Evolutionary conservation across 2,888 invertebrate species (phyloP), one percentile per base, ranked within the genome.

Genomic region (Teleogryllus oceanicus): DNA sequence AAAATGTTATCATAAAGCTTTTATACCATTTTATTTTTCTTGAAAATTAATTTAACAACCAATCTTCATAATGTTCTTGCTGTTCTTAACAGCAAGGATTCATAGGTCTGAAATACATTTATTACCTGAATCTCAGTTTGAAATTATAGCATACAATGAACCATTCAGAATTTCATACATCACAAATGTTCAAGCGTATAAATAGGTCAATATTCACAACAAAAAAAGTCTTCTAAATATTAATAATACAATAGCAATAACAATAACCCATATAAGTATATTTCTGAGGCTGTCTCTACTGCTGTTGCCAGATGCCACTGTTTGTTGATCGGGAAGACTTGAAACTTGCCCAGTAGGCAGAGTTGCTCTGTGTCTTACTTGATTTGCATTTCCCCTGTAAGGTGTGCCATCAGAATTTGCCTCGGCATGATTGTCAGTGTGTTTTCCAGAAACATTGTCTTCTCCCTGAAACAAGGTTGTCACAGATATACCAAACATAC

Each of bases 361-460:
- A 2, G 86, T 86, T 78, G 89, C 83, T 81, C 90, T 85, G 13
- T 87, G 85, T 84, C 88, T 88, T 80, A 89, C 88, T 13, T 88
- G 85, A 75, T 87, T 86, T 83, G n/a, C 77, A 37, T n/a, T 77
- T n/a, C 18, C 50, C n/a, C 50, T 37, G n/a, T 24, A n/a, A 49
- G 24, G n/a, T 10, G 12, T 12, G 13, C 76, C 20, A 37, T 76
- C 20, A n/a, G 21, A 84, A 79, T 85, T 85, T 16, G 82, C 50
- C 51, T 77, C 80, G 76, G 16, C 81, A 12, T 81, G 83, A 78
- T 82, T 49, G 49, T 82, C 84, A 37, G 37, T 37, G 37, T 37
- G 37, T 37, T 62, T 62, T n/a, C n/a, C 62, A 18, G 62, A 62
- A 62, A 62, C n/a, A 62, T 62, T 62, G 13, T 62, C 62, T n/a